phyloP scores from a whole-genome alignment of 2,888 invertebrate species.

The Diplolepis rosae region DNA sequence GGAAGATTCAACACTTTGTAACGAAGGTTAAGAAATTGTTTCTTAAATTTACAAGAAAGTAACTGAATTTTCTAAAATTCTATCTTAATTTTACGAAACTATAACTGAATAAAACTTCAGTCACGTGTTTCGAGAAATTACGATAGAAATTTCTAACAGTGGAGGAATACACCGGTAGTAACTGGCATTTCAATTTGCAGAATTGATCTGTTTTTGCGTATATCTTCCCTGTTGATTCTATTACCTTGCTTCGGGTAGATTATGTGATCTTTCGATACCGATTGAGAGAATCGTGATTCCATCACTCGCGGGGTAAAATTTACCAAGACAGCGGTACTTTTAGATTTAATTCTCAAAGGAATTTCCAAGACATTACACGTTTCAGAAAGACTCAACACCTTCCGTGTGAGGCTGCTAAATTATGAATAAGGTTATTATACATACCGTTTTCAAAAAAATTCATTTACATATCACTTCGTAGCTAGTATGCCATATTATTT shows the following conservation, averaged over 20 bases:
- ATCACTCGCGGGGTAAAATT: conserved; percentile 1
- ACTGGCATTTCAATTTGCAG: conserved; percentile 19
- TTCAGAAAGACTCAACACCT: neutral
- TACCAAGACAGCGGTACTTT: conserved; percentile 25
- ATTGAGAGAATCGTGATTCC: conserved; percentile 18
- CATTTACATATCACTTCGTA: no score
- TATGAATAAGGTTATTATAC: neutral
- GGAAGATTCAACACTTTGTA: no score
- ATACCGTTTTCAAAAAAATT: no score
- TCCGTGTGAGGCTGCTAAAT: neutral
- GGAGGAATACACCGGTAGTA: conserved; percentile 20
- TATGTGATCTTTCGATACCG: conserved; percentile 15
- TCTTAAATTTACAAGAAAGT: no score
- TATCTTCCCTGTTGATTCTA: conserved; percentile 3
- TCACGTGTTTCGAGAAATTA: no score
- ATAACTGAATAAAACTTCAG: no score
- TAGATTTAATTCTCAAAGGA: neutral
- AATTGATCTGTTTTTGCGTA: conserved; percentile 17
- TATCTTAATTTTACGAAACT: no score
- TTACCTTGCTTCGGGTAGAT: conserved; percentile 9
- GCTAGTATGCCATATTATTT: no score
- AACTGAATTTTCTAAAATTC: no score
- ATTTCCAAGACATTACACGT: neutral
- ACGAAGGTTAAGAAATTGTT: no score
- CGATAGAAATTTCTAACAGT: no score